Evolutionary conservation across 2,888 invertebrate species (phyloP).

Genomic region (Neoaliturus tenellus): DNA sequence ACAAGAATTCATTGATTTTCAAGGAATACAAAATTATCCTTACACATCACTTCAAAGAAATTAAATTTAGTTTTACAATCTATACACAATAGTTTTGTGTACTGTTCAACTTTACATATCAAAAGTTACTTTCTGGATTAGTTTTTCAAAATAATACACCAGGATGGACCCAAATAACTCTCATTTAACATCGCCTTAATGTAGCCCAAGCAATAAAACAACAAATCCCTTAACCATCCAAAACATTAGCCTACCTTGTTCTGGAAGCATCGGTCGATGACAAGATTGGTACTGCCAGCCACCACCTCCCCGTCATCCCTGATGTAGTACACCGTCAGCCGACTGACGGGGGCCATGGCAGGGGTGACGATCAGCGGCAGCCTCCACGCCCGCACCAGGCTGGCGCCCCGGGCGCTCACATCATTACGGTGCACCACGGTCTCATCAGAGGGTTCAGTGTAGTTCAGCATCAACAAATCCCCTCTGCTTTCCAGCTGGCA

Average conservation of each 20-base stretch:
- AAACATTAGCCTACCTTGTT: slow-evolving; percentile 75
- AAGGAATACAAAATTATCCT: no score
- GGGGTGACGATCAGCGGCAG: slow-evolving; percentile 73
- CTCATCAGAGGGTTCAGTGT: slow-evolving; percentile 16
- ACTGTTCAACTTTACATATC: no score
- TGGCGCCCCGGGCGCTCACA: not conserved
- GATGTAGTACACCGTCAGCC: slow-evolving; percentile 76
- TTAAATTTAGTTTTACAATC: no score
- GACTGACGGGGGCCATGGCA: slow-evolving; percentile 75
- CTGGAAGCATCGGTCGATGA: slow-evolving; percentile 76
- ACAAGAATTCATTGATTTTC: no score
- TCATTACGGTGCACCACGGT: slow-evolving; percentile 35
- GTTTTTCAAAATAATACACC: no score
- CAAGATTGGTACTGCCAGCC: slow-evolving; percentile 75
- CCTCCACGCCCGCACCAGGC: slow-evolving; percentile 68
- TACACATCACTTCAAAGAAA: no score
- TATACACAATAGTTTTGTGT: no score
- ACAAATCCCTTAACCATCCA: no score
- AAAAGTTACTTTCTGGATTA: no score
- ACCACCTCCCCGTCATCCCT: slow-evolving; percentile 75
- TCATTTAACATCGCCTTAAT: no score
- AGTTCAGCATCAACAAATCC: slow-evolving; percentile 38
- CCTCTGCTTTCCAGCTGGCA: slow-evolving; percentile 54
- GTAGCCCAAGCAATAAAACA: no score
- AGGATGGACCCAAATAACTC: no score